Evolutionary conservation across 2,797 vertebrate species (phyloP).

Genomic region (Ibycter americanus): DNA sequence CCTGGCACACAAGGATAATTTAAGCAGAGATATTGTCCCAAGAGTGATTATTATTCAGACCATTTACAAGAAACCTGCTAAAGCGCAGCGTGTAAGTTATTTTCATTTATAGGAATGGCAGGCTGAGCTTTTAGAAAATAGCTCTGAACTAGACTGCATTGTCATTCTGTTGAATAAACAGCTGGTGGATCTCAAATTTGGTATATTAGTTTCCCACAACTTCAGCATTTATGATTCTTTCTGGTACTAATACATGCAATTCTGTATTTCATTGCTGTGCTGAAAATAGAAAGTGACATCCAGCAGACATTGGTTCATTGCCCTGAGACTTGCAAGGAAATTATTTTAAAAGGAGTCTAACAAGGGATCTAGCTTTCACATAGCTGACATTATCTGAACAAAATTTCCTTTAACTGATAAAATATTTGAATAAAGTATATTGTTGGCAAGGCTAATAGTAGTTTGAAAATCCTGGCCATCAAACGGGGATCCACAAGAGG

Average conservation of each 20-base stretch:
- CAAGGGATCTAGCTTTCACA: background rate
- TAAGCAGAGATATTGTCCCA: background rate
- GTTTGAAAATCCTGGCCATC: background rate
- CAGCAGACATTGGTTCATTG: background rate
- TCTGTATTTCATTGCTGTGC: background rate
- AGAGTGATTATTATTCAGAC: conserved; percentile 7
- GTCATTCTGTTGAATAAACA: background rate
- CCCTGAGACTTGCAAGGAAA: background rate
- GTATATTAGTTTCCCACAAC: background rate
- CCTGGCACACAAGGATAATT: background rate
- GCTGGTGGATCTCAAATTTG: background rate
- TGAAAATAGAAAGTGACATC: background rate
- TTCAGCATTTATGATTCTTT: background rate
- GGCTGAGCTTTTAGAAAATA: background rate
- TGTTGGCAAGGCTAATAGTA: background rate
- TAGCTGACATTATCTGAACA: background rate
- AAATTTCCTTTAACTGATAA: background rate
- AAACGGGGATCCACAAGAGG: background rate
- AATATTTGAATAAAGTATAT: background rate
- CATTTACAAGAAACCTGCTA: background rate
- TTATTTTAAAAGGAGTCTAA: background rate
- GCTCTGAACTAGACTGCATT: background rate
- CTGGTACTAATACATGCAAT: background rate
- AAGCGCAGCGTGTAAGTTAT: background rate
- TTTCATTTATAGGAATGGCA: background rate